A percentile compares a stretch with the other conserved stretches of the same genome.
Evolutionary conservation across 1,140 invertebrate genomes (phyloP).

Genomic region (Agrypnia vestita): DNA sequence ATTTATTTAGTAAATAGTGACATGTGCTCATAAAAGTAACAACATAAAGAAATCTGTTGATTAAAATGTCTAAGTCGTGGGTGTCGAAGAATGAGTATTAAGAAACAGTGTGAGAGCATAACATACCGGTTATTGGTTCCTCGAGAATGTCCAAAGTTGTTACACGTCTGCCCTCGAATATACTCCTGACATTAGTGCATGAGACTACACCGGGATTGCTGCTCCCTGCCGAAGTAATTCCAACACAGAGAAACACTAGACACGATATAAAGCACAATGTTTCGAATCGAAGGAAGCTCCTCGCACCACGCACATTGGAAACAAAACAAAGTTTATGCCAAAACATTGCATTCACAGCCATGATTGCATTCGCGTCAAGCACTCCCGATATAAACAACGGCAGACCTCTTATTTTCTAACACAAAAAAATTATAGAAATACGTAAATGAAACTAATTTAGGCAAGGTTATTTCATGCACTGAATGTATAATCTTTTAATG

Average conservation of each 20-base stretch:
- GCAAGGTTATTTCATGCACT: background rate
- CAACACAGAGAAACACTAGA: slow-evolving; percentile 31
- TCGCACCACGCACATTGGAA: slow-evolving; percentile 35
- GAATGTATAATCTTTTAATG: background rate
- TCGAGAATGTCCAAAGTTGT: slow-evolving; percentile 37
- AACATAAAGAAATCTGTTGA: no score
- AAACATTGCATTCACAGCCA: slow-evolving; percentile 34
- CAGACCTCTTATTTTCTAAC: slow-evolving; percentile 9
- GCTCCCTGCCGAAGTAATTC: slow-evolving; percentile 6
- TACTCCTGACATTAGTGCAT: slow-evolving; percentile 21
- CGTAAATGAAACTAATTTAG: slow-evolving; percentile 8
- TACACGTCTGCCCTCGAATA: slow-evolving; percentile 33
- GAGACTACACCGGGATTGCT: slow-evolving; percentile 34
- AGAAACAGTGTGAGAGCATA: slow-evolving; percentile 4
- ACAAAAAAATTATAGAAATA: slow-evolving; percentile 1
- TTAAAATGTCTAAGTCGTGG: background rate
- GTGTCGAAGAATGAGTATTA: slow-evolving; percentile 6
- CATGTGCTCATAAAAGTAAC: no score
- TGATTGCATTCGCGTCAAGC: slow-evolving; percentile 37
- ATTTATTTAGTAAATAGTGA: no score
- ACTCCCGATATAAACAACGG: slow-evolving; percentile 13
- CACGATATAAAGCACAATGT: slow-evolving; percentile 43
- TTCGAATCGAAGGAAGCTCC: background rate
- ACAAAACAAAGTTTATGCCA: slow-evolving; percentile 38
- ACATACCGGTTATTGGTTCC: slow-evolving; percentile 49